Evolutionary conservation across 2,797 vertebrate species (phyloP).

Genomic region (Cossypha dichroa): DNA sequence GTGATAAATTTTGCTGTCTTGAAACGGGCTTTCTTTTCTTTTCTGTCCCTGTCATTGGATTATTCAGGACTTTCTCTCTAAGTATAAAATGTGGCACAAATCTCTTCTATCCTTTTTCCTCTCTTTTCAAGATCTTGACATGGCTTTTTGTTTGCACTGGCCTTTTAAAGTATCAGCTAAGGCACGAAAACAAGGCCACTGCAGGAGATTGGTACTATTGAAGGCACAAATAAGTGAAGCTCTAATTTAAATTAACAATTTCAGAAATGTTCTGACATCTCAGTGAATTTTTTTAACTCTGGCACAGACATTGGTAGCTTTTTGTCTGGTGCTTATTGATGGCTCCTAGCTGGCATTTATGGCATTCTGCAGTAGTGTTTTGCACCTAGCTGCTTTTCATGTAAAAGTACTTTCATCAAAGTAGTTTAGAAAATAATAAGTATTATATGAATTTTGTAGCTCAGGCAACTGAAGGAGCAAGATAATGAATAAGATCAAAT

Average conservation of each 20-base stretch:
- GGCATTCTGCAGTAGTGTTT: background rate
- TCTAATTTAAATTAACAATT: background rate
- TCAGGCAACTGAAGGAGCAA: background rate
- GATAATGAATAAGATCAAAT: background rate
- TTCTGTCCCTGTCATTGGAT: background rate
- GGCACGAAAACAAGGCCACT: background rate
- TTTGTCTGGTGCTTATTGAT: background rate
- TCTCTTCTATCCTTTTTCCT: background rate
- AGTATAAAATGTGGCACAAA: background rate
- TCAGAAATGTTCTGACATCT: background rate
- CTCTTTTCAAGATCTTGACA: background rate
- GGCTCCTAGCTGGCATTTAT: background rate
- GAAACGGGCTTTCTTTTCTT: background rate
- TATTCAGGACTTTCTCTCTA: background rate
- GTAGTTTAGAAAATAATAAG: background rate
- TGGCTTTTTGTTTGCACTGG: background rate
- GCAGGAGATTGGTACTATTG: background rate
- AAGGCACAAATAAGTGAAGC: background rate
- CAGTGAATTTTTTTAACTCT: background rate
- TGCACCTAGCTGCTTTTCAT: background rate
- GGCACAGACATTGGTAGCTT: background rate
- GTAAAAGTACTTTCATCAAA: background rate
- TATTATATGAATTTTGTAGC: background rate
- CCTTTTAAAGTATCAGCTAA: background rate
- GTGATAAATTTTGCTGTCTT: background rate